Base-by-base conservation (phyloP, 2,888 invertebrate genomes). In the Coremacera marginata region DNA sequence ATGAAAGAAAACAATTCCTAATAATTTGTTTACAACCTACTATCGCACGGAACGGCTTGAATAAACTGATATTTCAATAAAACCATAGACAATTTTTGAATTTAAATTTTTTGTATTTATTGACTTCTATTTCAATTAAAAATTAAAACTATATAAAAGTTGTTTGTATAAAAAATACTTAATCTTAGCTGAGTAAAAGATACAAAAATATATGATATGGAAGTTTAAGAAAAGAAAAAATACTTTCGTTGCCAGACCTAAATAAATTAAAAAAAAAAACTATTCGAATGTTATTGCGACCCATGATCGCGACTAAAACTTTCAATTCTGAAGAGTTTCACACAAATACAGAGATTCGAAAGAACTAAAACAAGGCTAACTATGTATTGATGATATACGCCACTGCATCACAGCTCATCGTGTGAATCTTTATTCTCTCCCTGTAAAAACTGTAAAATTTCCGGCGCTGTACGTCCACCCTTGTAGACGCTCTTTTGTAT, bases 401-500 rank as follows among this genome's bases (percentile, higher is more conserved):
- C 34, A n/a, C 31, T 22, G 5, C 57, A 60, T 74, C 67, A 74
- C 65, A 74, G 37, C 67, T 74, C 74, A 55, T 65, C 74, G 37
- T 55, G 74, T 9, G 51, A 11, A 2, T 67, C 52, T 34, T 27
- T 34, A 3, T 19, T 8, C 16, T 67, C 67, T 37, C 79, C 25
- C 74, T 78, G 77, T 84, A 91, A 90, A 85, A 92, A 94, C 0
- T 86, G 83, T 14, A 91, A 85, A 85, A 94, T 90, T 79, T 92
- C 93, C 0, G 91, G 91, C 0, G 86, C 83, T 0, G 90, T 91
- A 9, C 93, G 88, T 63, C 91, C 90, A 0, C 93, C 93, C 0
- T 88, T 89, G 86, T 93, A 94, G 72, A 92, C 91, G 0, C 90
- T 89, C 0, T 92, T 80, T 5, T 88, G 87, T 72, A 90, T 89